These are phyloP conservation scores for Lypha dubia DNA, from an alignment of 2,888 invertebrate genomes.

Conservation along the genomic window DNA sequence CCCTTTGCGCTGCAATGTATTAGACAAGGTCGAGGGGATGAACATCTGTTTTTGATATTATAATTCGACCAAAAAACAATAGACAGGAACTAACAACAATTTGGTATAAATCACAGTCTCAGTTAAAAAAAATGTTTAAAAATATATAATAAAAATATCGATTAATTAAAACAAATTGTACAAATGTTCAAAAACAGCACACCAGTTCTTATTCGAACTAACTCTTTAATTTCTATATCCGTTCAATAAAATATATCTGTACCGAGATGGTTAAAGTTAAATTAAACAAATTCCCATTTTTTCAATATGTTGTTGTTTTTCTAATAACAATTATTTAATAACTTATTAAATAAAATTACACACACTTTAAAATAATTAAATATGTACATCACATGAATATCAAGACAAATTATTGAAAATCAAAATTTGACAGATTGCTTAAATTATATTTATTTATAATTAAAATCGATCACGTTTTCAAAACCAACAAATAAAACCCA, in stretches of 20 bases:
- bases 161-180: too few species aligned
- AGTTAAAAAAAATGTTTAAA: background rate
- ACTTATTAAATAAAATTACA: background rate
- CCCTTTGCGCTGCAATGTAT: conserved; percentile 11
- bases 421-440: conserved; percentile 31
- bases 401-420: conserved; percentile 16
- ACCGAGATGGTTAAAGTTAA: too few species aligned
- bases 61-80: conserved; percentile 31
- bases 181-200: too few species aligned
- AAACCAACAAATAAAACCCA: background rate
- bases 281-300: too few species aligned
- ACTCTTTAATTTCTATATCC: too few species aligned
- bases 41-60: conserved; percentile 56
- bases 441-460: conserved; percentile 6
- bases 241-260: too few species aligned
- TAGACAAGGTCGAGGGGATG: conserved; percentile 58
- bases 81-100: conserved; percentile 3
- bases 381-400: conserved; percentile 29
- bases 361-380: background rate
- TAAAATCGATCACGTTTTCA: conserved; percentile 30
- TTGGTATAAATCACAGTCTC: background rate
- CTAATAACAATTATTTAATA: too few species aligned
- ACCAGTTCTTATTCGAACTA: too few species aligned
- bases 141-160: background rate
- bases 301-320: too few species aligned